Evolutionary conservation across 2,113 vertebrate genomes (phyloP).

Genomic region (Cebus imitator): DNA sequence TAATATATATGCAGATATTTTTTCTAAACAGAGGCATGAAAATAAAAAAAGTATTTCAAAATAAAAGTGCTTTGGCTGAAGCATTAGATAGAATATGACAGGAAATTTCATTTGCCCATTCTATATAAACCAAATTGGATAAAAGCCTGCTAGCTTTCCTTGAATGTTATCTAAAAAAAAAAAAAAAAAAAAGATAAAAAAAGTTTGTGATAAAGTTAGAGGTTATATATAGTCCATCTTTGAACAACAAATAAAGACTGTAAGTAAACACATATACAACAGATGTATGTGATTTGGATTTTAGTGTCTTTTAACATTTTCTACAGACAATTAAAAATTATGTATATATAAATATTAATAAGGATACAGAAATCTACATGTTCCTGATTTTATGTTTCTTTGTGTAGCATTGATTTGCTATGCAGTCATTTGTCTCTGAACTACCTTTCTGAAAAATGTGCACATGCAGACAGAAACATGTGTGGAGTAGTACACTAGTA

Average conservation of each 20-base stretch:
- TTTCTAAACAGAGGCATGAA: constrained; percentile 19
- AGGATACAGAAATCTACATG: not conserved
- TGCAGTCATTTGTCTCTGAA: not conserved
- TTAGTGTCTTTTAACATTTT: not conserved
- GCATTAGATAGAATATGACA: not conserved
- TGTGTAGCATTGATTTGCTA: not conserved
- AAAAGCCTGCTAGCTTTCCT: not conserved
- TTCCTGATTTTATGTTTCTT: not conserved
- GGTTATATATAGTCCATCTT: not conserved
- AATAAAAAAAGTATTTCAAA: not conserved
- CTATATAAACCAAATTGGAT: not conserved
- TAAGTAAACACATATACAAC: not conserved
- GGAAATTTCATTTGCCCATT: not conserved
- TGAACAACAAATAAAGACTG: not conserved
- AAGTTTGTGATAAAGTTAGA: not conserved
- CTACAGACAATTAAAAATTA: not conserved
- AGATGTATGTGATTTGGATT: not conserved
- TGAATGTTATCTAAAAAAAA: not conserved
- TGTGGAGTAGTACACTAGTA: not conserved
- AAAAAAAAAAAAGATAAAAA: not conserved
- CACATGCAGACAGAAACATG: not conserved
- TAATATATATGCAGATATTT: not conserved
- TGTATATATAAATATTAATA: not conserved
- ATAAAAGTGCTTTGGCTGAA: not conserved
- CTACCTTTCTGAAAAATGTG: not conserved